Percentiles rank a stretch among this genome's conserved stretches.
Evolutionary conservation across 2,888 invertebrate genomes (phyloP).

Genomic region (Petrophora chlorosata): DNA sequence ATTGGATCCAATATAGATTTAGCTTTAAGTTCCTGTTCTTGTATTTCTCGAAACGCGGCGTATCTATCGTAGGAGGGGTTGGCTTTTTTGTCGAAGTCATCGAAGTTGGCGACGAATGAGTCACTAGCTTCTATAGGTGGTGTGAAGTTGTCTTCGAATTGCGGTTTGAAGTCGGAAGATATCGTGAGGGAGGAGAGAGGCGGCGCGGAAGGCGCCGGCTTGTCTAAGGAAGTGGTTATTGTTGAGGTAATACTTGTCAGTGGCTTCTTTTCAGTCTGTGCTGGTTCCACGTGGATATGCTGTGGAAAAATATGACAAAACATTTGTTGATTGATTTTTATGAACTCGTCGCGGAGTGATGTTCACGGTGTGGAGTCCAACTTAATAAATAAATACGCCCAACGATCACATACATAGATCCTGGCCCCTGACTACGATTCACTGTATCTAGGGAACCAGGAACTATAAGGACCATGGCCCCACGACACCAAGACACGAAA

Average conservation of each 20-base stretch:
- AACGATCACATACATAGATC: too few species aligned
- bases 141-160: slow-evolving; percentile 87
- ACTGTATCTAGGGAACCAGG: too few species aligned
- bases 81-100: slow-evolving; percentile 82
- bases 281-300: slow-evolving; percentile 71
- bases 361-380: too few species aligned
- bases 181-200: slow-evolving; percentile 35
- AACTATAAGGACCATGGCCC: too few species aligned
- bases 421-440: too few species aligned
- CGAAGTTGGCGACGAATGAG: slow-evolving; percentile 87
- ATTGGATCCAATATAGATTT: slow-evolving; percentile 66
- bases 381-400: too few species aligned
- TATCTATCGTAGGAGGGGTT: slow-evolving; percentile 90
- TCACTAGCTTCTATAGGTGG: slow-evolving; percentile 65
- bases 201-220: slow-evolving; percentile 38
- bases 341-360: too few species aligned
- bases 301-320: slow-evolving; percentile 37
- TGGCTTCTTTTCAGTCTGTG: slow-evolving; percentile 49
- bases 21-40: slow-evolving; percentile 87
- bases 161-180: slow-evolving; percentile 71
- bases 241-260: slow-evolving; percentile 38
- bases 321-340: not conserved
- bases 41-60: slow-evolving; percentile 94
- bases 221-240: slow-evolving; percentile 33
- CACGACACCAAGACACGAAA: too few species aligned